A percentile compares a stretch with the other conserved stretches of the same genome.
Evolutionary conservation across 2,888 invertebrate species (phyloP).

Genomic region (Isoperla grammatica): DNA sequence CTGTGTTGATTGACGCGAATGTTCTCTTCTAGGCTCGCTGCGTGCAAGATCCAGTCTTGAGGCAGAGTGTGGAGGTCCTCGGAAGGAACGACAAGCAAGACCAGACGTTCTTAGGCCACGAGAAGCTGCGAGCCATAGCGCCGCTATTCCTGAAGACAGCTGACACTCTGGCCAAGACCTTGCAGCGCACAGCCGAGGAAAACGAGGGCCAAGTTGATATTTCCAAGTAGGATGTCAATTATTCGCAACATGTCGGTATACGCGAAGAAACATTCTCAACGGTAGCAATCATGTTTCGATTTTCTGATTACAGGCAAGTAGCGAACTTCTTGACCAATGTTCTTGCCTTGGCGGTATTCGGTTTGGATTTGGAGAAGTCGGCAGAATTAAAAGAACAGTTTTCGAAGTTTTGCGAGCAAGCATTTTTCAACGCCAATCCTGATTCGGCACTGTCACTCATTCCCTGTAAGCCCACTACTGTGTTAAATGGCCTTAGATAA

Average conservation of each 20-base stretch:
- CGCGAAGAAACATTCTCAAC: not conserved
- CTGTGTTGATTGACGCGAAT: too few species aligned
- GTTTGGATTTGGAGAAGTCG: slow-evolving; percentile 26
- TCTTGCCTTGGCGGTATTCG: slow-evolving; percentile 27
- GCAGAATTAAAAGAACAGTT: slow-evolving; percentile 25
- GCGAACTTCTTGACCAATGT: slow-evolving; percentile 26
- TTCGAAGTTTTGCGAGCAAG: slow-evolving; percentile 17
- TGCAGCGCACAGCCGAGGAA: slow-evolving; percentile 18
- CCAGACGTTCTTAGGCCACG: not conserved
- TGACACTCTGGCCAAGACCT: slow-evolving; percentile 17
- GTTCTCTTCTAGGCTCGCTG: slow-evolving; percentile 24
- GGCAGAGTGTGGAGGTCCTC: slow-evolving; percentile 24
- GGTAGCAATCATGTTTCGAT: not conserved
- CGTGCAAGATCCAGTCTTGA: slow-evolving; percentile 24
- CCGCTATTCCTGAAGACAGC: slow-evolving; percentile 25
- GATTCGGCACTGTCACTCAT: slow-evolving; percentile 26
- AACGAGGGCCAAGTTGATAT: slow-evolving; percentile 17
- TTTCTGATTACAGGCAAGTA: slow-evolving; percentile 20
- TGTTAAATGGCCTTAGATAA: too few species aligned
- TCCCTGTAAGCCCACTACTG: slow-evolving; percentile 31
- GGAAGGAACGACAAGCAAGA: slow-evolving; percentile 18
- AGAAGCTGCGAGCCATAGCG: slow-evolving; percentile 22
- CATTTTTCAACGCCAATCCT: slow-evolving; percentile 24
- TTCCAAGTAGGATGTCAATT: slow-evolving; percentile 17
- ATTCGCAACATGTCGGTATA: not conserved